Base-by-base conservation (phyloP, 2,113 vertebrate genomes). In the Varanus komodoensis region DNA sequence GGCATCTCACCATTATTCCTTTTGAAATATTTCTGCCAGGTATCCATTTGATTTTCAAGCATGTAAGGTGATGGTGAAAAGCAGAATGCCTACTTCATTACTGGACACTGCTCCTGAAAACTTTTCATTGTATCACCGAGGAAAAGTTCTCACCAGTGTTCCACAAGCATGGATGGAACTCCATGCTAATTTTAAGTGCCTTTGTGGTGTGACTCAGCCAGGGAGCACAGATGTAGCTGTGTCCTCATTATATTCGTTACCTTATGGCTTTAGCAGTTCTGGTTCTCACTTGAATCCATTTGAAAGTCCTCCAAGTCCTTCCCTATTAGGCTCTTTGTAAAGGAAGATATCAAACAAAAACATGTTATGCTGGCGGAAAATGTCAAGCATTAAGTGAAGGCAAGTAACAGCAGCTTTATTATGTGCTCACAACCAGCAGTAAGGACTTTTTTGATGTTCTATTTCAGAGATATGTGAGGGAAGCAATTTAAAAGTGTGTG, bases 261-360 rank as follows among this genome's bases (percentile, higher is more conserved):
- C 93, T 92, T 95, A 87, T 82, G 90, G 87, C 88, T 96, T 84
- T 78, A 88, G 81, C 81, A 80, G 74, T 84, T 88, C 86, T 88
- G 81, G 34, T 84, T 95, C 92, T 95, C 93, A 93, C 88, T 94
- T 94, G 73, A 95, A 94, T 89, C 93, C 86, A 91, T 94, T 93
- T 95, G 91, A 23, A 93, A 94, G 79, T 93, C 82, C 71, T 94
- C 88, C 88, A 82, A 68, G 88, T 32, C 3, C 89, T 90, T 93
- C 57, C 84, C 86, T 94, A 92, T 96, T 95, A 95, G 89, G 91
- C 88, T 94, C 92, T 93, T 91, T 88, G 48, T 94, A 94, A 64
- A 95, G 90, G 67, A 93, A n/a, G 15, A 3, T 87, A 94, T 96
- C 92, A 94, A 94, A 94, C 90, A 89, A 8, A 78, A 87, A 38